Evolutionary conservation across 2,113 vertebrate genomes (phyloP), one percentile per base, ranked within the genome.

Genomic region (Electrona antarctica): DNA sequence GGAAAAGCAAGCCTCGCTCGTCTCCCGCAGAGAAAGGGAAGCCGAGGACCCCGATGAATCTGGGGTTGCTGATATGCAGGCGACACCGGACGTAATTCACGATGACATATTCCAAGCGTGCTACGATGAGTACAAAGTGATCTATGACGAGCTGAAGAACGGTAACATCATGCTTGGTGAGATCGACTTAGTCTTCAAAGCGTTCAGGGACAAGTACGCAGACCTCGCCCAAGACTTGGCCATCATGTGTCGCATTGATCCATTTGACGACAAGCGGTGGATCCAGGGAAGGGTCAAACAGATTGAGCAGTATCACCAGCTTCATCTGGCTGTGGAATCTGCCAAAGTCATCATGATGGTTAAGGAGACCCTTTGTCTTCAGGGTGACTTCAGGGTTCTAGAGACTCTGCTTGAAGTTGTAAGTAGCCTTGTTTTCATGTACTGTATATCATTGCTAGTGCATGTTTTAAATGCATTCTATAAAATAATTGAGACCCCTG

Each of bases 241-340:
- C 7, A 71, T 60, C 58, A 92, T 99, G 82, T 92, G 93, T 78
- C 3, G 3, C 11, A 71, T 94, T 0, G 14, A 73, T 7, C 41
- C 41, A 6, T 56, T 9, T 0, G 71, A 79, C 1, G 50, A 56
- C 3, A 85, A 33, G 7, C 63, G 3, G 2, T 99, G 98, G 98
- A 82, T 98, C 64, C 11, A 63, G 5, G 72, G 46, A 52, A 90
- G 97, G 1, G 76, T 95, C 8, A 73, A 82, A 61, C 98, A 99
- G 89, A 95, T 99, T 8, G 84, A 91, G 50, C 94, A 98, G 12
- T 99, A 96, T 77, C 94, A 97, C 0, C 92, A 96, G 74, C 91
- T 99, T 84, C 85, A 96, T 84, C 89, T 94, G 0, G 94, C 95
- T 8, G 88, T 95, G 7, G 82, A 87, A 10, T 93, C 94, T 1